Evolutionary conservation across 2,888 invertebrate species (phyloP).

Genomic region (Drosophila austrosaltans): DNA sequence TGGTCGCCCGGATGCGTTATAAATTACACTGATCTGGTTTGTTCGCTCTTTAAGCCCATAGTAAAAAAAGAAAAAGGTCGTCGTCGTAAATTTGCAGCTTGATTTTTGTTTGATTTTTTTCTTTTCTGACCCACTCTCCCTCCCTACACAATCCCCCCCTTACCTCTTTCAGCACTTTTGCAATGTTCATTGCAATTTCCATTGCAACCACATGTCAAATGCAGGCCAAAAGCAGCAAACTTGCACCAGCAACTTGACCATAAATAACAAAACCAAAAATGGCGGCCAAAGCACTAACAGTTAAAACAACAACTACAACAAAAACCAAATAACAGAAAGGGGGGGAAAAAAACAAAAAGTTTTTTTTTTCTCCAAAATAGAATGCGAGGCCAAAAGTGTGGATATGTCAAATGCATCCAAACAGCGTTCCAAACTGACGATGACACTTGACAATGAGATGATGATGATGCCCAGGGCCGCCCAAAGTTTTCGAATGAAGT

Average conservation of each 20-base stretch:
- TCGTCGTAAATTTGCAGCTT: conserved; percentile 63
- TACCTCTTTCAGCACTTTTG: not conserved
- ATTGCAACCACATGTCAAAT: conserved; percentile 66
- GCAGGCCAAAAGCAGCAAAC: conserved; percentile 59
- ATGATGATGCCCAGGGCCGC: conserved; percentile 9
- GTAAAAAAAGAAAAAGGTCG: not conserved
- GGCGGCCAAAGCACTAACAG: conserved; percentile 66
- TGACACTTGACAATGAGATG: conserved; percentile 41
- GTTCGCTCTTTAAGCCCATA: conserved; percentile 39
- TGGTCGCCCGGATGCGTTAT: conserved; percentile 43
- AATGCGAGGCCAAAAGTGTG: conserved; percentile 64
- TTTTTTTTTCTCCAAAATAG: conserved; percentile 13
- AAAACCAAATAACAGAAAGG: conserved; percentile 11
- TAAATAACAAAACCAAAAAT: conserved; percentile 76
- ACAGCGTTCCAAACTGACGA: conserved; percentile 37
- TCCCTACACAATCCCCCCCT: not conserved
- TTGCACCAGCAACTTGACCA: conserved; percentile 51
- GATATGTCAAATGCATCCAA: conserved; percentile 73
- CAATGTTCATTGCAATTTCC: conserved; percentile 33
- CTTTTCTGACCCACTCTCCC: not conserved
- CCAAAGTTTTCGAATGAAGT: conserved; percentile 11
- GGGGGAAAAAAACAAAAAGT: conserved; percentile 10
- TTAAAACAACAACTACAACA: conserved; percentile 26
- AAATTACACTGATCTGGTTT: conserved; percentile 69
- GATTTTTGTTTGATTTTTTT: conserved; percentile 57